Base-by-base conservation (phyloP, 2,113 vertebrate genomes). In the Hipposideros armiger region DNA sequence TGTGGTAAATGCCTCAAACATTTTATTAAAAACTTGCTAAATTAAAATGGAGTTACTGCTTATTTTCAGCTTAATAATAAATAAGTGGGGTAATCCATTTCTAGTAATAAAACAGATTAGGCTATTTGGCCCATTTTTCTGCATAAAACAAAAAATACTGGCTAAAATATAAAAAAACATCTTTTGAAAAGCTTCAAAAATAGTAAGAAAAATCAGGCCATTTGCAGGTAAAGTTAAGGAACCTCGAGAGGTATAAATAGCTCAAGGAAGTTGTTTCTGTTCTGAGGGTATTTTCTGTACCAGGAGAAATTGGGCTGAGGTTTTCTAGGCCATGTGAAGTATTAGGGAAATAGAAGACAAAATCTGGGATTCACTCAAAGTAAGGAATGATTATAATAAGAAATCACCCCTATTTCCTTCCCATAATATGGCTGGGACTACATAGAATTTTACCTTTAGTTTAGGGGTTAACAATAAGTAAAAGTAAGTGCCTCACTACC, bases 21-120 rank as follows among this genome's bases (percentile, higher is more conserved):
- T 19, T 90, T 94, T 8, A 77, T 85, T 76, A 86, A 67, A 89
- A 94, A 92, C 64, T 83, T 67, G 30, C 8, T 87, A 94, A 83
- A 15, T 40, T 77, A 36, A 88, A 87, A 26, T 78, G 9, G 15
- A 92, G 40, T 36, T 77, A 66, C 45, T 74, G n/a, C 16, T 90
- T 81, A 40, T 47, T 95, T 96, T 88, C 52, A 91, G 67, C 40
- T 92, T 64, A 66, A 81, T 24, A 54, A 95, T 77, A 94, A 93
- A 40, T 40, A 80, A 89, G n/a, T 45, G 26, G 24, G 17, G 54
- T 10, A 87, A 87, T 90, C 15, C 32, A 78, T 72, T 93, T 95
- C 73, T 15, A 82, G 16, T 58, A 94, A 70, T 86, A 96, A 91
- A 86, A 85, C 40, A 81, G 47, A 89, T 89, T 80, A 50, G 32